A percentile compares a stretch with the other conserved stretches of the same genome.
These are phyloP conservation scores for Carollia perspicillata DNA, from an alignment of 2,113 vertebrate genomes.

Conservation along the genomic window DNA sequence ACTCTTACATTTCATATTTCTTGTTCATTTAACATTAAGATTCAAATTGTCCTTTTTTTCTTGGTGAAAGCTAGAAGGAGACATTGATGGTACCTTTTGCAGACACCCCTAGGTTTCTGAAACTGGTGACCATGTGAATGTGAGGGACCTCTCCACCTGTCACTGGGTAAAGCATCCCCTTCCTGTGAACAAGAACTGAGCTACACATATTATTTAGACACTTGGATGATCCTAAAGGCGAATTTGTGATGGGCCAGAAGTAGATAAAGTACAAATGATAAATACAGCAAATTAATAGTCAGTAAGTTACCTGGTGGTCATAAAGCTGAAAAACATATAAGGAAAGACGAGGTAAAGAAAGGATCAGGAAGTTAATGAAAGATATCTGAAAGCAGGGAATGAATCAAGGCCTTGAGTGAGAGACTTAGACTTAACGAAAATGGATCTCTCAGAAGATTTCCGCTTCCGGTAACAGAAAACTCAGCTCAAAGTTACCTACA, in stretches of 20 bases:
- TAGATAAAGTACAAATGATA: background rate
- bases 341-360: background rate
- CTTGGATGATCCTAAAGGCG: background rate
- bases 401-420: constrained; percentile 21
- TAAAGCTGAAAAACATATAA: background rate
- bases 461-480: constrained; percentile 29
- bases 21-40: constrained; percentile 13
- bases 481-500: background rate
- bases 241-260: background rate
- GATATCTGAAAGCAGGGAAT: background rate
- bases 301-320: background rate
- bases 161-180: background rate
- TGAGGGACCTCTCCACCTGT: background rate
- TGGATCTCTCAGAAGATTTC: constrained; percentile 11
- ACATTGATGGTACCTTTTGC: background rate
- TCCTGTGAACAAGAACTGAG: background rate
- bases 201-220: background rate
- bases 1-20: background rate
- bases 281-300: background rate
- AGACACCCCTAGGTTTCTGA: background rate
- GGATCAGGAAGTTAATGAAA: constrained; percentile 1
- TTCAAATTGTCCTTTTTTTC: background rate
- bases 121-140: background rate
- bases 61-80: background rate
- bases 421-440: constrained; percentile 36